phyloP scores from a whole-genome alignment of 2,113 vertebrate species.

The Laticauda laticaudata region DNA sequence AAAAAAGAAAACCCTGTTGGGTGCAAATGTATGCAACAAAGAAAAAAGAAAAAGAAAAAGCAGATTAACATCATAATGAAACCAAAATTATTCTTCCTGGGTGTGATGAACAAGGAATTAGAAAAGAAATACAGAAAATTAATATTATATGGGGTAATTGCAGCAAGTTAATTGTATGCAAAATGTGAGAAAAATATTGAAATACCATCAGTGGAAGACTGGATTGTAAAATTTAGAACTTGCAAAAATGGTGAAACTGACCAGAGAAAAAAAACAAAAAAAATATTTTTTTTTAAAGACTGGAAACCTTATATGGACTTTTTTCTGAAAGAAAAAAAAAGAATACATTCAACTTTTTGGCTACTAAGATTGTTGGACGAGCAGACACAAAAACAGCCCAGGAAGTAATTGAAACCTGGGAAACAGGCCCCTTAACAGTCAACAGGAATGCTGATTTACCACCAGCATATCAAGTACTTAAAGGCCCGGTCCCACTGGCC shows the following conservation, averaged over 20 bases:
- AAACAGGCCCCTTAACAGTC: neutral
- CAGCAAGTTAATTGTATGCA: neutral
- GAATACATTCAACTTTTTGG: neutral
- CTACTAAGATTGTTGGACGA: neutral
- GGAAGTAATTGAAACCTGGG: neutral
- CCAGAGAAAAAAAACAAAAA: neutral
- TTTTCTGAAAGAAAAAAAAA: neutral
- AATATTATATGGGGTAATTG: neutral
- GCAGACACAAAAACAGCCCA: neutral
- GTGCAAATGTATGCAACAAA: neutral
- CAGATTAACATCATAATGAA: neutral
- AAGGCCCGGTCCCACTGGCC: too few species aligned
- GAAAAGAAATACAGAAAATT: neutral
- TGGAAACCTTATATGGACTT: neutral
- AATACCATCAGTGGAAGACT: neutral
- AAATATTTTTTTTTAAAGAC: neutral
- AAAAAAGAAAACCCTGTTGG: neutral
- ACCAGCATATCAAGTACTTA: neutral
- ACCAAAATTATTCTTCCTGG: neutral
- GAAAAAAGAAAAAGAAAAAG: neutral
- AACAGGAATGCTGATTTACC: neutral
- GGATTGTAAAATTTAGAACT: neutral
- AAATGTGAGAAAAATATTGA: neutral
- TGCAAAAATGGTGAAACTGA: neutral
- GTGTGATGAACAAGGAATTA: neutral